A percentile compares a stretch with the other conserved stretches of the same genome.
Evolutionary conservation across 2,888 invertebrate species (phyloP).

Genomic region (Chymomyza fuscimana): DNA sequence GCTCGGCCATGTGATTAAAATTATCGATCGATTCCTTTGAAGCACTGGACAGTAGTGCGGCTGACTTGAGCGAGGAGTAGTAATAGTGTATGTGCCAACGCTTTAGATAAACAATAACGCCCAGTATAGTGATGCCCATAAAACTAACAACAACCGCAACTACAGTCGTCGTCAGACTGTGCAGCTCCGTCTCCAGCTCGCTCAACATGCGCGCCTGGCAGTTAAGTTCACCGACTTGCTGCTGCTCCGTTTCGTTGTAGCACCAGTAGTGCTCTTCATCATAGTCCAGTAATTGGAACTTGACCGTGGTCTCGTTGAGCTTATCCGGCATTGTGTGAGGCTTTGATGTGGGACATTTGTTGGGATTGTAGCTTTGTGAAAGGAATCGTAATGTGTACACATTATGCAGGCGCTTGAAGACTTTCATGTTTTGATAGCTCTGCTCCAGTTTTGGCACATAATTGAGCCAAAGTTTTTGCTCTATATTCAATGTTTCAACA

Average conservation of each 20-base stretch:
- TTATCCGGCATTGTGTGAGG: slow-evolving; percentile 31
- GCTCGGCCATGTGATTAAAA: slow-evolving; percentile 57
- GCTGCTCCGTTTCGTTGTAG: slow-evolving; percentile 75
- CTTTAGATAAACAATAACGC: slow-evolving; percentile 79
- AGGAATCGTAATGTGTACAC: slow-evolving; percentile 49
- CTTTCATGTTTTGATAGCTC: slow-evolving; percentile 54
- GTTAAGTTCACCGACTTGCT: slow-evolving; percentile 60
- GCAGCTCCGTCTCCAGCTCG: slow-evolving; percentile 46
- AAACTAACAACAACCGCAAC: slow-evolving; percentile 51
- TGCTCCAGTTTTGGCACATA: slow-evolving; percentile 38
- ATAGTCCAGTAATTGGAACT: slow-evolving; percentile 78
- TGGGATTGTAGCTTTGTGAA: slow-evolving; percentile 5
- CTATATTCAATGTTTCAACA: slow-evolving; percentile 18
- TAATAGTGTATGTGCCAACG: slow-evolving; percentile 83
- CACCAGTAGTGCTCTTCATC: slow-evolving; percentile 77
- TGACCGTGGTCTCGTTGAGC: slow-evolving; percentile 52
- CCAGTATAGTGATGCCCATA: slow-evolving; percentile 47
- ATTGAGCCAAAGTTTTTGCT: slow-evolving; percentile 37
- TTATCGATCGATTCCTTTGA: slow-evolving; percentile 78
- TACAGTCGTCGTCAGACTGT: slow-evolving; percentile 49
- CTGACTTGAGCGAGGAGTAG: slow-evolving; percentile 82
- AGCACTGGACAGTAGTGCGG: slow-evolving; percentile 82
- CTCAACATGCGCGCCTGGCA: slow-evolving; percentile 51
- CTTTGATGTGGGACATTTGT: slow-evolving; percentile 39
- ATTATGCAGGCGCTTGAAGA: slow-evolving; percentile 43